These are phyloP conservation scores for Ennomos erosarius DNA, from an alignment of 2,888 invertebrate genomes.

Conservation along the genomic window DNA sequence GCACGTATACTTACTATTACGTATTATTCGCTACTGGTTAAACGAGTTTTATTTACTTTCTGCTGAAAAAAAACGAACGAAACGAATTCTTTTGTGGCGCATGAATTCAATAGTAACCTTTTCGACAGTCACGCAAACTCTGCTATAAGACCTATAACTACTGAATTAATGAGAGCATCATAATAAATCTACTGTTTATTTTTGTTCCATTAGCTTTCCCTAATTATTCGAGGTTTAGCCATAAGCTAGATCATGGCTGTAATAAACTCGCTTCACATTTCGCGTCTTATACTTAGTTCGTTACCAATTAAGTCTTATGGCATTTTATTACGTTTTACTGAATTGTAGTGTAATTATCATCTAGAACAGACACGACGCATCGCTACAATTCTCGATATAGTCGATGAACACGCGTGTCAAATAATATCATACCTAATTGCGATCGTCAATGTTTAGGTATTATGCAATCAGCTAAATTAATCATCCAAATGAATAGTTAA, in stretches of 20 bases:
- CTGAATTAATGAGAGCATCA: conserved; percentile 21
- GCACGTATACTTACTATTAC: too few species aligned
- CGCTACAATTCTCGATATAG: not conserved
- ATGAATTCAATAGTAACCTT: conserved; percentile 15
- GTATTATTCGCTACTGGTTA: too few species aligned
- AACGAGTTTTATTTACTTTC: conserved; percentile 12
- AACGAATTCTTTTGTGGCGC: conserved; percentile 6
- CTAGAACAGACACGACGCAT: too few species aligned
- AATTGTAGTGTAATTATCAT: too few species aligned
- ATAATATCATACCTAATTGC: conserved; percentile 10
- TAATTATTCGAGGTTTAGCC: conserved; percentile 1
- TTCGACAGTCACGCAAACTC: conserved; percentile 30
- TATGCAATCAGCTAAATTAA: conserved; percentile 17
- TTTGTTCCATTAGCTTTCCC: conserved; percentile 15
- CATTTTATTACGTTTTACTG: too few species aligned
- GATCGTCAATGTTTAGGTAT: not conserved
- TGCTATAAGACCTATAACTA: conserved; percentile 16
- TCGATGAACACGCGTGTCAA: conserved; percentile 15
- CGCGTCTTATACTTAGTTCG: too few species aligned
- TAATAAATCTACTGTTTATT: conserved; percentile 19
- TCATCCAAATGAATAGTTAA: conserved; percentile 1
- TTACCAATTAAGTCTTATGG: too few species aligned
- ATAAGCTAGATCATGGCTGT: not conserved
- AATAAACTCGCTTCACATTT: too few species aligned
- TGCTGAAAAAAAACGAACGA: conserved; percentile 8